phyloP scores from a whole-genome alignment of 2,797 vertebrate genomes.

The Mormyrus hasselquistii region DNA sequence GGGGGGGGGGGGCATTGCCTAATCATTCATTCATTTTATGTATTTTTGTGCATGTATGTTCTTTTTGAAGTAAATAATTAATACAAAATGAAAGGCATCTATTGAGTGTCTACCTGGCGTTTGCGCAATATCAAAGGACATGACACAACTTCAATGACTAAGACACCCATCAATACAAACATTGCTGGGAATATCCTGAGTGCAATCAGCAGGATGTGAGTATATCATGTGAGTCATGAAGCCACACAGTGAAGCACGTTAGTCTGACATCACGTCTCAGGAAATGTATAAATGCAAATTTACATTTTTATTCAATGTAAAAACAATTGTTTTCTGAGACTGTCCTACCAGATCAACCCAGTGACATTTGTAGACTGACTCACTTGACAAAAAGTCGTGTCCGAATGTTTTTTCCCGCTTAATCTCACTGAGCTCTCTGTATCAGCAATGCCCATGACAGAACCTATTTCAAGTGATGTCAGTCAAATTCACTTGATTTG shows the following conservation, averaged over 20 bases:
- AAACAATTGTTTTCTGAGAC: not conserved
- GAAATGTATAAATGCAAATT: not conserved
- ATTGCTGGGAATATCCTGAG: not conserved
- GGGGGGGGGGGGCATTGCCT: not conserved
- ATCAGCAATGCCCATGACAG: not conserved
- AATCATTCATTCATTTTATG: not conserved
- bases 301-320: not conserved
- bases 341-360: not conserved
- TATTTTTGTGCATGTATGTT: not conserved
- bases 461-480: not conserved
- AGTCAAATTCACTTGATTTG: not conserved
- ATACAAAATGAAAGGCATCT: not conserved
- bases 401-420: not conserved
- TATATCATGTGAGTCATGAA: not conserved
- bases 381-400: not conserved
- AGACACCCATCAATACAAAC: slow-evolving; percentile 5
- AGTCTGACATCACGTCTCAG: not conserved
- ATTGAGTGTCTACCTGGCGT: not conserved
- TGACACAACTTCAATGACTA: slow-evolving; percentile 9
- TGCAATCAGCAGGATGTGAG: not conserved
- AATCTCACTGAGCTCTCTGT: not conserved
- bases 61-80: not conserved
- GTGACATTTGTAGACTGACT: not conserved
- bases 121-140: not conserved
- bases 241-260: not conserved